These are phyloP conservation scores for Hippocampus comes DNA, from an alignment of 2,113 vertebrate species.

Conservation along the genomic window DNA sequence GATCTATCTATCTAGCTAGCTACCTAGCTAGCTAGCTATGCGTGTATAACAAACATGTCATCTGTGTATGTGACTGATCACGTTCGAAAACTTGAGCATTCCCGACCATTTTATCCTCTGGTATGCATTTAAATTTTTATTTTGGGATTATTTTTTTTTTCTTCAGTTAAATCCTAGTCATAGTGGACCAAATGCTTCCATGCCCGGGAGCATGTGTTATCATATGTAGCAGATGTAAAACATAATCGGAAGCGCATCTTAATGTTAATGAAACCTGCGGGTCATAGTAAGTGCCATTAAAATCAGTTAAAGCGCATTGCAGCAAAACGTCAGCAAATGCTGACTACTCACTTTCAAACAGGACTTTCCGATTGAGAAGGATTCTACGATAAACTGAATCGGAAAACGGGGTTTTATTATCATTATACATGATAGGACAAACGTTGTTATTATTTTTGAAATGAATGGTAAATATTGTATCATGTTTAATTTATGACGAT, in stretches of 20 bases:
- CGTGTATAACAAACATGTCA: no score
- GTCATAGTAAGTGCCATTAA: slow-evolving; percentile 39
- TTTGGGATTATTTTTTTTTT: no score
- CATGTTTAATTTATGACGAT: not conserved
- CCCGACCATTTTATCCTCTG: not conserved
- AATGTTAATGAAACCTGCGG: slow-evolving; percentile 53
- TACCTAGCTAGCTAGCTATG: no score
- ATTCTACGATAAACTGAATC: no score
- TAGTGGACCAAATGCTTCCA: slow-evolving; percentile 23
- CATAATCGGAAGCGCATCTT: slow-evolving; percentile 55
- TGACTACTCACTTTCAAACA: not conserved
- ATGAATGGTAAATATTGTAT: not conserved
- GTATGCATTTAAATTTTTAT: no score
- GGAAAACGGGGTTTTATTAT: no score
- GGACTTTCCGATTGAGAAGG: no score
- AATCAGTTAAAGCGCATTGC: slow-evolving; percentile 13
- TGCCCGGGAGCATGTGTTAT: slow-evolving; percentile 42
- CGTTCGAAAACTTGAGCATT: no score
- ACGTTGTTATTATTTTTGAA: not conserved
- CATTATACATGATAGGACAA: no score
- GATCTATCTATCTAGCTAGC: no score
- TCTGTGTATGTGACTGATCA: no score
- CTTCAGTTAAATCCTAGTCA: not conserved
- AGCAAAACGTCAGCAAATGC: slow-evolving; percentile 11
- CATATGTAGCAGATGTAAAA: slow-evolving; percentile 56